A percentile compares a stretch with the other conserved stretches of the same genome.
phyloP scores from a whole-genome alignment of 2,113 vertebrate species.

The Aldabrachelys gigantea region DNA sequence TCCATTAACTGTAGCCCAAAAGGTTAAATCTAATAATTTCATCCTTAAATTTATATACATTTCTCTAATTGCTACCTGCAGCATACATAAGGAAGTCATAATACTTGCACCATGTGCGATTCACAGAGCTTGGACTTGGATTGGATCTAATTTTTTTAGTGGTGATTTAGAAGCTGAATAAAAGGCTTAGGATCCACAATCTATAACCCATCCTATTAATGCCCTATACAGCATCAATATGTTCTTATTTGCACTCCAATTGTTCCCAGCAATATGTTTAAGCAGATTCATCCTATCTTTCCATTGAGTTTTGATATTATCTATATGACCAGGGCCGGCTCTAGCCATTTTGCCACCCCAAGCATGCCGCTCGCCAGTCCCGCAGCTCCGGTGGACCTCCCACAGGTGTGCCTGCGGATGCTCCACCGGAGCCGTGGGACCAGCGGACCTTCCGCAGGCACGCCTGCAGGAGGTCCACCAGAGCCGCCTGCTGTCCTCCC shows the following conservation, averaged over 20 bases:
- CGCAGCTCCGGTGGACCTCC: too few species aligned
- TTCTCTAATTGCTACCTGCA: not conserved
- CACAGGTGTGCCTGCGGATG: too few species aligned
- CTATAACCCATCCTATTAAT: not conserved
- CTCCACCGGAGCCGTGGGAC: too few species aligned
- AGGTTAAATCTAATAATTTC: not conserved
- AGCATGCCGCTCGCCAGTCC: too few species aligned
- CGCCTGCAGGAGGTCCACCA: too few species aligned
- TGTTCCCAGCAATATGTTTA: not conserved
- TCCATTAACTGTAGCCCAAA: not conserved
- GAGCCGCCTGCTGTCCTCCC: too few species aligned
- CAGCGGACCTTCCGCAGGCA: too few species aligned
- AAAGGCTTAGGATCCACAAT: not conserved
- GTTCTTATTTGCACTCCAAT: not conserved
- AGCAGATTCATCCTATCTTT: too few species aligned
- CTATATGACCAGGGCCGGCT: too few species aligned
- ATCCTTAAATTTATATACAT: not conserved
- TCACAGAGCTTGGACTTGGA: not conserved
- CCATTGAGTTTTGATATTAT: too few species aligned
- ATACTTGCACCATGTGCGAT: not conserved
- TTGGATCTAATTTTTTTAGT: not conserved
- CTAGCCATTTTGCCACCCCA: too few species aligned
- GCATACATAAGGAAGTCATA: not conserved
- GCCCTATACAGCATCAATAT: not conserved
- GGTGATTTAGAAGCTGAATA: not conserved